Conservation (phyloP, 92 coral and sea anemone genomes). For the Virgularia gustaviana region DNA sequence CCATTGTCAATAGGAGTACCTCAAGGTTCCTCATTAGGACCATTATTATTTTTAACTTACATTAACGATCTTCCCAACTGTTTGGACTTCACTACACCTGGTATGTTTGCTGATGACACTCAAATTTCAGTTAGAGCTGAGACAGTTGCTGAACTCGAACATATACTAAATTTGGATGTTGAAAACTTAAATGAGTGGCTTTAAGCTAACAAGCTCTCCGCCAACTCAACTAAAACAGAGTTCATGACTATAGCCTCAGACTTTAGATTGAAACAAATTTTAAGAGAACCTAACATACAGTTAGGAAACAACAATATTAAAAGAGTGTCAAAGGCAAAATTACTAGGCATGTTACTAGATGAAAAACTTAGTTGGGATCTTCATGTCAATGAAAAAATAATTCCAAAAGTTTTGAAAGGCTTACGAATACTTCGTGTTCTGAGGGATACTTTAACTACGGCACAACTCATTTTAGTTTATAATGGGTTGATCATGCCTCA, state of each 20-base stretch:
- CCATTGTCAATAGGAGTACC: constrained; percentile 4
- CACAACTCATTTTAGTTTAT: no score
- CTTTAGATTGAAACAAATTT: neutral
- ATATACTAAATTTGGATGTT: neutral
- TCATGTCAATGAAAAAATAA: neutral
- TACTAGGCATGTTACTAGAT: constrained; percentile 14
- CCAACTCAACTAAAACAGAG: neutral
- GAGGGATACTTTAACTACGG: neutral
- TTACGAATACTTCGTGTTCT: neutral
- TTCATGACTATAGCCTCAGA: neutral
- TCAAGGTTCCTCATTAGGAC: constrained; percentile 3
- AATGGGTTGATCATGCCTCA: no score
- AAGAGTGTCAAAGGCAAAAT: constrained; percentile 10
- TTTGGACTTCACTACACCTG: neutral
- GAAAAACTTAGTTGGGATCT: neutral
- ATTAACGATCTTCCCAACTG: no score
- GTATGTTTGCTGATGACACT: constrained; percentile 6
- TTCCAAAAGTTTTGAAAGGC: neutral
- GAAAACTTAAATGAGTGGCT: neutral
- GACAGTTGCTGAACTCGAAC: constrained; percentile 2
- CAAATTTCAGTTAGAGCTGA: neutral
- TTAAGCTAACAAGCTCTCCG: neutral
- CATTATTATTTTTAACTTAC: constrained; percentile 5
- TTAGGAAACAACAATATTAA: neutral
- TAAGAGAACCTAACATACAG: constrained; percentile 1